Base-by-base conservation (phyloP, 1,140 invertebrate species). In the Eufriesea mexicana region DNA sequence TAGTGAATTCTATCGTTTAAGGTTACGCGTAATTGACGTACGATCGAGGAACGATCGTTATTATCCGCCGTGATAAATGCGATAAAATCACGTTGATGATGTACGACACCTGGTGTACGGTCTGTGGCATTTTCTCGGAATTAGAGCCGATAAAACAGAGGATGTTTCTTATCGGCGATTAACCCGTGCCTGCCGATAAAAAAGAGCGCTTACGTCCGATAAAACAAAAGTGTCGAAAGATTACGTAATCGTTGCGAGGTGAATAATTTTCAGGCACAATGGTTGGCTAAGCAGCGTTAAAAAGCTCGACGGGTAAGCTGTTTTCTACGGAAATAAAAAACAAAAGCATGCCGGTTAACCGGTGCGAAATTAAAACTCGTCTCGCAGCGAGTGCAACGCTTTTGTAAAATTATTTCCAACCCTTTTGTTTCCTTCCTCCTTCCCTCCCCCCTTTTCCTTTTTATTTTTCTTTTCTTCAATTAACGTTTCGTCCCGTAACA, bases 121-220 rank as follows among this genome's bases (percentile, higher is more conserved):
- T 5, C 67, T n/a, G 12, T 67, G 16, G 59, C 16, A 18, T 59
- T 70, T 49, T 25, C 49, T 28, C 20, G 54, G 66, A 55, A 61
- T 78, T 78, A 49, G 68, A 57, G 71, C 75, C 86, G 86, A 87
- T 87, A 77, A 86, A 64, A 59, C 64, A 86, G 84, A 83, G 45
- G 67, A 25, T 20, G 70, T 71, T 59, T 71, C 35, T 86, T 87
- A 86, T 81, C 86, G 86, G 78, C 85, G 59, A 84, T 67, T 62
- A 73, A 5, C 4, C 20, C 6, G 20, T 20, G 14, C 71, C n/a
- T 2, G 71, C 12, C 71, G 71, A 73, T 73, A 73, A 73, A 73
- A 57, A n/a, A 20, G 71, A 57, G 5, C 18, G 18, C 20, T 20
- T 35, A 62, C 72, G 5, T 25, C 23, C 62, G 74, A 86, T 75